phyloP scores from a whole-genome alignment of 64 coral and sea anemone genomes.

The Stichodactyla helianthus region DNA sequence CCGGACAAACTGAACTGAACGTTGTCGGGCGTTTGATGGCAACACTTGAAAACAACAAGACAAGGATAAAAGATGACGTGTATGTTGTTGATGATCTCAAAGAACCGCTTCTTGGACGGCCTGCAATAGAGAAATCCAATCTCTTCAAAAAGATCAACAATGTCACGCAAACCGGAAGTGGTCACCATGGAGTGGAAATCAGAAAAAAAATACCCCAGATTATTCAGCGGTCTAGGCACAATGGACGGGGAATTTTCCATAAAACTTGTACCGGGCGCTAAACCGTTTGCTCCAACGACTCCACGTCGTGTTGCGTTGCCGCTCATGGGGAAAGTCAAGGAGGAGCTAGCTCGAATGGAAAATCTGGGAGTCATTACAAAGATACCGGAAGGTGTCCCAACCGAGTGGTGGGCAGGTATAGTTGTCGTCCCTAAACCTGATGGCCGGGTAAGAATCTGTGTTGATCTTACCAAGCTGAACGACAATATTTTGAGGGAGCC shows the following conservation, averaged over 20 bases:
- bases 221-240: background rate
- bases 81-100: conserved; percentile 22
- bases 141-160: conserved; percentile 10
- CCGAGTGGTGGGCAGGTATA: conserved; percentile 30
- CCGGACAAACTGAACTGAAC: conserved; percentile 21
- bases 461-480: conserved; percentile 21
- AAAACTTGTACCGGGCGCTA: background rate
- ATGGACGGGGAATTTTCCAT: background rate
- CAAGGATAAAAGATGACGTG: background rate
- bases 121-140: conserved; percentile 18
- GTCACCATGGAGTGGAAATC: background rate
- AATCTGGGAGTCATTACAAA: background rate
- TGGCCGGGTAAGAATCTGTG: conserved; percentile 26
- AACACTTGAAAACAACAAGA: background rate
- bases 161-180: background rate
- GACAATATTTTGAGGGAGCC: conserved; percentile 7
- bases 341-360: conserved; percentile 18
- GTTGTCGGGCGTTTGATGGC: conserved; percentile 16
- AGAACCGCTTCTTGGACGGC: conserved; percentile 16
- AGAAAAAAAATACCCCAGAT: background rate
- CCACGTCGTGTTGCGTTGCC: background rate
- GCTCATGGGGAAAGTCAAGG: conserved; percentile 1
- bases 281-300: conserved; percentile 5
- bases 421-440: conserved; percentile 37
- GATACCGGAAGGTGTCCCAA: conserved; percentile 15